phyloP scores from a whole-genome alignment of 2,113 vertebrate genomes.

The Crotalus viridis region DNA sequence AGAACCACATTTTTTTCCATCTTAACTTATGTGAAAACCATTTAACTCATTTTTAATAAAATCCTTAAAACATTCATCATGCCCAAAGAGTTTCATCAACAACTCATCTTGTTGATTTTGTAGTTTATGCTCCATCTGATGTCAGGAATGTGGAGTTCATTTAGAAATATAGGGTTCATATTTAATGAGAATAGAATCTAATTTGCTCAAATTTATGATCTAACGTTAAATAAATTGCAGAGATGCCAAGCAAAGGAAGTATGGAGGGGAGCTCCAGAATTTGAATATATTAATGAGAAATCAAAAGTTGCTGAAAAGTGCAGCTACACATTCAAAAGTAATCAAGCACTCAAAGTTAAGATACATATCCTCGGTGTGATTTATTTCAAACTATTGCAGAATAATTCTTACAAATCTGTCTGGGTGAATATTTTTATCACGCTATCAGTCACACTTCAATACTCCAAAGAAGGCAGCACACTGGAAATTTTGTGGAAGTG shows the following conservation, averaged over 20 bases:
- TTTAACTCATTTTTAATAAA: constrained; percentile 28
- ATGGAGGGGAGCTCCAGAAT: neutral
- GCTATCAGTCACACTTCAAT: constrained; percentile 6
- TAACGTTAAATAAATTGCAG: constrained; percentile 45
- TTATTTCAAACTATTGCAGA: constrained; percentile 45
- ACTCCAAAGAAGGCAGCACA: neutral
- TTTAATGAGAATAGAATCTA: constrained; percentile 45
- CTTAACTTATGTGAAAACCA: constrained; percentile 5
- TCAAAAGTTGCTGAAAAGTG: constrained; percentile 19
- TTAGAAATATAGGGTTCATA: constrained; percentile 38
- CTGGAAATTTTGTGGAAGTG: neutral
- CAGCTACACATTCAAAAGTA: constrained; percentile 52
- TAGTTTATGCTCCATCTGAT: constrained; percentile 44
- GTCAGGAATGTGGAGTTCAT: constrained; percentile 41
- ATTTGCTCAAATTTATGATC: constrained; percentile 56
- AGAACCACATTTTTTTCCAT: neutral
- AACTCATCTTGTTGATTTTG: constrained; percentile 1
- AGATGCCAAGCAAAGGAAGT: constrained; percentile 7
- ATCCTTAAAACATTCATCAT: constrained; percentile 12
- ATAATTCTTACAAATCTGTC: constrained; percentile 13
- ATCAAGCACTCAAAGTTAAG: constrained; percentile 35
- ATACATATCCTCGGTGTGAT: constrained; percentile 24
- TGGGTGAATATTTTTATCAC: constrained; percentile 41
- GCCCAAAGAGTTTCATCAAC: constrained; percentile 29
- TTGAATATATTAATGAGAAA: constrained; percentile 40